phyloP scores from a whole-genome alignment of 1,140 invertebrate species.

The Samia ricini region DNA sequence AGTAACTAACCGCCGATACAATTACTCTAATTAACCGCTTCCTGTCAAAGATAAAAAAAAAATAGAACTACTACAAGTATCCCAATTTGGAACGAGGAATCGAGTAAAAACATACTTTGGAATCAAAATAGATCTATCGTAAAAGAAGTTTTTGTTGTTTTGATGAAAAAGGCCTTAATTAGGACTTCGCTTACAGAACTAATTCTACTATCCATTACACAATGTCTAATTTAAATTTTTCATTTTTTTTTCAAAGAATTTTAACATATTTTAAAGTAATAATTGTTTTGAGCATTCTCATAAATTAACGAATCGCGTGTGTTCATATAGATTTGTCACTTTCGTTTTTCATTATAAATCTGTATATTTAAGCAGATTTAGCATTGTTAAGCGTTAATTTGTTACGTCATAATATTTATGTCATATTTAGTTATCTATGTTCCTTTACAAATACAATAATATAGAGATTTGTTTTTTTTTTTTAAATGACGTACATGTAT shows the following conservation, averaged over 20 bases:
- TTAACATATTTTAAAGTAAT: neutral
- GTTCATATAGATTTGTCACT: too few relatives aligned
- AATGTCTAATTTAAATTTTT: constrained; percentile 12
- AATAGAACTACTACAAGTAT: neutral
- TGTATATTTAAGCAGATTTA: too few relatives aligned
- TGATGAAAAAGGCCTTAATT: constrained; percentile 18
- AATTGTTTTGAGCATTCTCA: neutral
- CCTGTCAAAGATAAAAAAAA: neutral
- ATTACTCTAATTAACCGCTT: constrained; percentile 6
- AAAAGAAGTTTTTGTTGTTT: constrained; percentile 20
- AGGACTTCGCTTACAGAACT: constrained; percentile 54
- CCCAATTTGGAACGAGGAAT: neutral
- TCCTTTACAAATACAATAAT: too few relatives aligned
- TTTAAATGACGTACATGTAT: too few relatives aligned
- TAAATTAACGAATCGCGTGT: too few relatives aligned
- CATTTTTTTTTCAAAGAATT: neutral
- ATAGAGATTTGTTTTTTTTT: too few relatives aligned
- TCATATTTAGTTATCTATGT: too few relatives aligned
- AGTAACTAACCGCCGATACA: neutral
- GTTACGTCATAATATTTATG: too few relatives aligned
- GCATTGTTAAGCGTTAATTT: too few relatives aligned
- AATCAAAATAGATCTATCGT: neutral
- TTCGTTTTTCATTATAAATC: too few relatives aligned
- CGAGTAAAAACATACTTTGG: neutral
- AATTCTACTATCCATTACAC: constrained; percentile 43